Base-by-base conservation (phyloP, 2,797 vertebrate genomes). In the Hyperoplus lanceolatus region DNA sequence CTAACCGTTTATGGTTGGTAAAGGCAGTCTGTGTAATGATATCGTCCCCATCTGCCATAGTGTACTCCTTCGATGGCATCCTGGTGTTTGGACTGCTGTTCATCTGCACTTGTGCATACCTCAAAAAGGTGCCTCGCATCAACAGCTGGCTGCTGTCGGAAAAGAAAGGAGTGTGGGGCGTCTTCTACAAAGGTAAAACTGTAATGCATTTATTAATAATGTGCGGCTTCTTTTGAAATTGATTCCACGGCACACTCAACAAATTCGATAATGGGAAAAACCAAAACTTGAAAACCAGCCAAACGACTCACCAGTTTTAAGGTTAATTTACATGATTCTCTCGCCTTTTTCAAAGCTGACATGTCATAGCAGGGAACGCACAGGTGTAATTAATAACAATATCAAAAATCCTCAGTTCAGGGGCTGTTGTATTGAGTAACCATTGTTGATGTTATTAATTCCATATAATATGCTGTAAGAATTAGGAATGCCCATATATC, bases 41-140 rank as follows among this genome's bases (percentile, higher is more conserved):
- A 3, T 67, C 4, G 49, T 63, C 18, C 2, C 16, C 10, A 3
- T 77, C 18, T 56, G 85, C 39, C 38, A 13, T 79, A 99, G 98
- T 97, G 66, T 99, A 98, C 90, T 98, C 97, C 3, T 94, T 99
- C 81, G 97, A 99, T 53, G 98, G 98, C 71, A 97, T 99, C 85
- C 91, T 99, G 84, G 97, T 97, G n/a, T 98, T 99, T 49, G 97
- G 97, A 43, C 93, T 99, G 87, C 95, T 99, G 1, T 97, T 99
- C 89, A 92, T 98, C 58, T 99, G 98, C 87, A 98, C 97, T 15
- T 99, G 98, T 90, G 98, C 98, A 0, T 98, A 99, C 92, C 95
- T 99, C 88, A 97, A 97, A 91, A 99, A 99, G 89, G 97, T 99
- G 46, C 98, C 98, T 75, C 96, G 97, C 8, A 93, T 98, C 68